Conservation (phyloP, 2,888 invertebrate genomes). For the Pandemis corylana region DNA sequence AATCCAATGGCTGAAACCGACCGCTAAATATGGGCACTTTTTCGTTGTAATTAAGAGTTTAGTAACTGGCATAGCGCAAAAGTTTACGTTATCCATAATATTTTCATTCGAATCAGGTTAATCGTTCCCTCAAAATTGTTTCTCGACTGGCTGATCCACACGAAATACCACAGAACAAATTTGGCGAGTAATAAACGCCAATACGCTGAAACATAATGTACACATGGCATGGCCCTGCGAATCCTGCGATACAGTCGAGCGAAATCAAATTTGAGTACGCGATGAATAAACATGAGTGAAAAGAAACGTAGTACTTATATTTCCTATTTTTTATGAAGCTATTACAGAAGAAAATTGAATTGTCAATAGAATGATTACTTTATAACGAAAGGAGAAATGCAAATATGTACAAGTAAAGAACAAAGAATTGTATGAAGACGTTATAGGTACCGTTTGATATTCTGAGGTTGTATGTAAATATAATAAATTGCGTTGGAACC, state of each 20-base stretch:
- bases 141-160: conserved; percentile 10
- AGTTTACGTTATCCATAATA: not conserved
- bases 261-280: conserved; percentile 36
- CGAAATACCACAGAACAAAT: conserved; percentile 15
- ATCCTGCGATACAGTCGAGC: conserved; percentile 28
- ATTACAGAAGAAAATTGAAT: conserved; percentile 35
- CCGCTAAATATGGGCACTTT: not conserved
- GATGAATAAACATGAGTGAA: conserved; percentile 39
- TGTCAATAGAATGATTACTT: conserved; percentile 38
- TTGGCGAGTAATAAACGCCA: conserved; percentile 35
- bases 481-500: not conserved
- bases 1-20: not conserved
- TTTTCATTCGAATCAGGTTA: not conserved
- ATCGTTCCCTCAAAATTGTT: conserved; percentile 9
- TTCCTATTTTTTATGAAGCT: conserved; percentile 29
- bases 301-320: conserved; percentile 27
- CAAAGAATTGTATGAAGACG: conserved; percentile 6
- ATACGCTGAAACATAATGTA: conserved; percentile 32
- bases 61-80: not conserved
- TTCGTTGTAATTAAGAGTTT: not conserved
- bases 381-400: conserved; percentile 23
- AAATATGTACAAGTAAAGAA: conserved; percentile 28
- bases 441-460: conserved; percentile 23
- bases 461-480: not conserved
- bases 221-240: conserved; percentile 30